phyloP scores from a whole-genome alignment of 2,113 vertebrate species.

The Myotis lucifugus region DNA sequence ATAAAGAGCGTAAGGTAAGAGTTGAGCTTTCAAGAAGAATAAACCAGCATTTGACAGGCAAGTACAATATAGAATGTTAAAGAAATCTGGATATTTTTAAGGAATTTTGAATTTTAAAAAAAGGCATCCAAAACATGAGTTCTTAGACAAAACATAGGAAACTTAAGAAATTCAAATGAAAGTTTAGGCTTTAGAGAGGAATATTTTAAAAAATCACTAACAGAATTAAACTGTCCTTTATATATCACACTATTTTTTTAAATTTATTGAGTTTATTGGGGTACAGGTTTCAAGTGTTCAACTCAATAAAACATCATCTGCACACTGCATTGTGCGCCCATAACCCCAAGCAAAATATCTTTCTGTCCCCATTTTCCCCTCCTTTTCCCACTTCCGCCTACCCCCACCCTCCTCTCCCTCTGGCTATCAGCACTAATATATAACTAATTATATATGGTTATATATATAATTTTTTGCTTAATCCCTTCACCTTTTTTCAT shows the following conservation, averaged over 20 bases:
- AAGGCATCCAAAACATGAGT: background rate
- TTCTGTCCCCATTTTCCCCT: background rate
- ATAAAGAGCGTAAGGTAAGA: background rate
- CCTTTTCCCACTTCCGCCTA: background rate
- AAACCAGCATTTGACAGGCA: background rate
- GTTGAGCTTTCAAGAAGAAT: background rate
- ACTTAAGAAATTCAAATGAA: constrained; percentile 21
- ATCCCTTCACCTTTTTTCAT: no score
- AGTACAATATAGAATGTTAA: background rate
- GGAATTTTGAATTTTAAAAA: background rate
- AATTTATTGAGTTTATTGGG: background rate
- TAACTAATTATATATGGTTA: no score
- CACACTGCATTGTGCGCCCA: background rate
- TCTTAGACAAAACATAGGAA: background rate
- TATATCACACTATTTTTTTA: background rate
- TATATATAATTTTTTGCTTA: no score
- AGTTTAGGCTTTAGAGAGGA: background rate
- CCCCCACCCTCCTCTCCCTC: no score
- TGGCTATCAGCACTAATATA: no score
- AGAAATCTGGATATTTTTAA: constrained; percentile 11
- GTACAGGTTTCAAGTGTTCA: background rate
- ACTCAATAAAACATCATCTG: background rate
- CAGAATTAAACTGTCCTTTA: background rate
- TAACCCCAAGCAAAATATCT: background rate
- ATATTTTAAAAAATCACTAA: background rate